Evolutionary conservation across 2,113 vertebrate genomes (phyloP).

Genomic region (Festucalex cinctus): DNA sequence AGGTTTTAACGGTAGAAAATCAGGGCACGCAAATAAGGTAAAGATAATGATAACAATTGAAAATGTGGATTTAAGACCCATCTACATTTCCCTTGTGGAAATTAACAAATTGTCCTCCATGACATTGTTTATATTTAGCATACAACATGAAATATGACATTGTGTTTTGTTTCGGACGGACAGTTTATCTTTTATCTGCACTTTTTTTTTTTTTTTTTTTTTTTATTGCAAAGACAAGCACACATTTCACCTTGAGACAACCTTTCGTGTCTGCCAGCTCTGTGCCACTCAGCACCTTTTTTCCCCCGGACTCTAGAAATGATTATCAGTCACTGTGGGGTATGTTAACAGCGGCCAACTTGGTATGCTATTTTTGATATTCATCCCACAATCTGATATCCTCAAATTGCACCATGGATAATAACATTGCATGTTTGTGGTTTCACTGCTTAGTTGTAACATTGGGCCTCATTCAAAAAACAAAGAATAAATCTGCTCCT

Average conservation of each 20-base stretch:
- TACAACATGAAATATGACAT: neutral
- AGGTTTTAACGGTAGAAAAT: neutral
- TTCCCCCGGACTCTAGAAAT: conserved; percentile 56
- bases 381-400: conserved; percentile 35
- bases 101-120: neutral
- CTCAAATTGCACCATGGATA: conserved; percentile 23
- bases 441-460: neutral
- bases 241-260: conserved; percentile 72
- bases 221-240: conserved; percentile 54
- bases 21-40: neutral
- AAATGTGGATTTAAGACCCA: neutral
- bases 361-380: conserved; percentile 54
- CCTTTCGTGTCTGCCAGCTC: conserved; percentile 63
- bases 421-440: neutral
- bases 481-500: neutral
- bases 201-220: neutral
- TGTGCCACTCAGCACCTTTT: conserved; percentile 67
- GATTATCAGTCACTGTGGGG: conserved; percentile 67
- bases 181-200: conserved; percentile 37
- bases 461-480: neutral
- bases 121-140: neutral
- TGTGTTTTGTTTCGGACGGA: neutral
- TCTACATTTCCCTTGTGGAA: neutral
- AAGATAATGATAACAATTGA: neutral
- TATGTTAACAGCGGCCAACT: conserved; percentile 62